phyloP scores from a whole-genome alignment of 2,888 invertebrate genomes.

The Carpatolechia fugitivella region DNA sequence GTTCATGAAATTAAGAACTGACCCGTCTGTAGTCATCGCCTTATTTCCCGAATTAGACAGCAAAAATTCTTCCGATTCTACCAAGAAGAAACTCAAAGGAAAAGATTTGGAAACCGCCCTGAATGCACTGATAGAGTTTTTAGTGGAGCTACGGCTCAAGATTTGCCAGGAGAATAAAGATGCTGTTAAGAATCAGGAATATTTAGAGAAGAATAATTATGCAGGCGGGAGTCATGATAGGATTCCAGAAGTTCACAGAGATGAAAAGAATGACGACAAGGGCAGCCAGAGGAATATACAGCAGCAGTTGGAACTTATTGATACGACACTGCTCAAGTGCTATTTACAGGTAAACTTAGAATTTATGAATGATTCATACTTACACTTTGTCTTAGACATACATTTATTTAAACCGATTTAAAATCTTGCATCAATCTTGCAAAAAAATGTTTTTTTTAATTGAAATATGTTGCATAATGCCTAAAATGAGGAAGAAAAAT shows the following conservation, averaged over 20 bases:
- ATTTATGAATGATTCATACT: not conserved
- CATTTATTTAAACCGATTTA: no score
- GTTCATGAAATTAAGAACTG: conserved; percentile 93
- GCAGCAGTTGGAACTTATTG: conserved; percentile 90
- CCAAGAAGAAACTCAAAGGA: conserved; percentile 82
- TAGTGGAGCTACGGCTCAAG: conserved; percentile 86
- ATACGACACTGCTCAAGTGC: conserved; percentile 97
- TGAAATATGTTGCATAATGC: no score
- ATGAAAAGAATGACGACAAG: conserved; percentile 22
- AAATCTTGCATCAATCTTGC: no score
- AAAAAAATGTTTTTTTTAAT: no score
- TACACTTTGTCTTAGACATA: no score
- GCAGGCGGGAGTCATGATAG: conserved; percentile 31
- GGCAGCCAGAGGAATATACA: conserved; percentile 49
- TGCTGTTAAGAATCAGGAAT: conserved; percentile 42
- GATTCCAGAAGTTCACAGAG: no score
- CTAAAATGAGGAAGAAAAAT: no score
- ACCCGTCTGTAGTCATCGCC: conserved; percentile 96
- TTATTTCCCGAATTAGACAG: conserved; percentile 94
- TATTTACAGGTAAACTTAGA: conserved; percentile 94
- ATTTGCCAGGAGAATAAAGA: conserved; percentile 45
- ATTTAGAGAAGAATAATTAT: conserved; percentile 55
- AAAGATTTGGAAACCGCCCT: conserved; percentile 93
- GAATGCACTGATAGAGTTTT: conserved; percentile 92
- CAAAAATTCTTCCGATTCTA: conserved; percentile 37